Base-by-base conservation (phyloP, 2,113 vertebrate genomes). In the Oreochromis tanganicae region DNA sequence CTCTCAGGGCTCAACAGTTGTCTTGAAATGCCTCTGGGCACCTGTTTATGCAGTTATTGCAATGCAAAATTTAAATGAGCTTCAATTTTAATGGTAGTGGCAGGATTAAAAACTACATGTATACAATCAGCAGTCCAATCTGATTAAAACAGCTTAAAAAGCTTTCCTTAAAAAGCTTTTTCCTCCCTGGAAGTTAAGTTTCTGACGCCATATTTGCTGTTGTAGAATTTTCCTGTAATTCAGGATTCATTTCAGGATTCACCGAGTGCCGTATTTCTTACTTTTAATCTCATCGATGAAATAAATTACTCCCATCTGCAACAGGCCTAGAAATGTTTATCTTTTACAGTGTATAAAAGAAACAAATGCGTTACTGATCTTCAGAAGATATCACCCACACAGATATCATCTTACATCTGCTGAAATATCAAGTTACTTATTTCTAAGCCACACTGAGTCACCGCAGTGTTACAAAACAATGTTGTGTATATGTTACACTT, bases 181-280 rank as follows among this genome's bases (percentile, higher is more conserved):
- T 21, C 66, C 63, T 38, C 41, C 63, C 3, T 0, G 1, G 7
- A 71, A 71, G 38, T 41, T 24, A 66, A 0, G 61, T 43, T 71
- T 24, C 2, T 71, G 36, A 41, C 13, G 36, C 66, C 66, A 68
- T 68, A 21, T 71, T 71, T 71, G 34, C 66, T 43, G 36, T 43
- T 71, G 36, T 41, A 24, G 7, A 43, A 41, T 43, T 24, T 43
- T 68, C 63, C 63, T 68, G 63, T 68, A 71, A 71, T 71, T 24
- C 66, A 6, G 36, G 36, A 71, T 71, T 71, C 36, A 71, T 66
- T 36, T n/a, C 61, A 68, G 34, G 63, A 68, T 38, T 68, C 63
- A 68, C 34, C 36, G 19, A 14, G 36, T 7, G 14, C 66, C 36
- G 9, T 24, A 41, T 43, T 41, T 41, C n/a, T 71, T 43, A 71